Base-by-base conservation (phyloP, 2,888 invertebrate genomes). In the Oconnorella tubifera region DNA sequence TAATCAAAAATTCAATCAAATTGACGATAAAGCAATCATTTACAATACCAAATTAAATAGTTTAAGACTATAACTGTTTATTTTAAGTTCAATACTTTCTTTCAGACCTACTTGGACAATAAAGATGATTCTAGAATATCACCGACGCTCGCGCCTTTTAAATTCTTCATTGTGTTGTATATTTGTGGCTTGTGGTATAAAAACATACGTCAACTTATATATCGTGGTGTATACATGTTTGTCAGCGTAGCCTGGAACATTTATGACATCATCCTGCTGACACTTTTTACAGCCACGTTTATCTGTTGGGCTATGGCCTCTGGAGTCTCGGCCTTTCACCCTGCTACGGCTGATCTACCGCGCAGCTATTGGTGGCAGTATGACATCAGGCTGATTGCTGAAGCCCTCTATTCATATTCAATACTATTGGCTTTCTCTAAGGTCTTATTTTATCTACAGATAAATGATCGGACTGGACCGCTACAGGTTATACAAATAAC, bases 271-370 rank as follows among this genome's bases (percentile, higher is more conserved):
- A 77, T 86, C 53, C 87, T 85, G 82, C 84, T 87, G 62, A 70
- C 80, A 89, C 89, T 90, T 81, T 93, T 86, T 3, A 92, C 92
- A 76, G 86, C 87, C 81, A 91, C 91, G 84, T 90, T 91, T 33
- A 69, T 84, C 25, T 86, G 86, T 74, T 88, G 88, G 88, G n/a
- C n/a, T n/a, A n/a, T n/a, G n/a, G n/a, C n/a, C n/a, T n/a, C n/a
- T n/a, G n/a, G n/a, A n/a, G n/a, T n/a, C n/a, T n/a, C n/a, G 40
- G 40, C 40, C 10, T 19, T 40, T 40, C 40, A 33, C 31, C 33
- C 53, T 23, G 63, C 33, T 4, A 31, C 56, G 2, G 27, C n/a
- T 1, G 33, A 84, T 63, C 76, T 86, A 75, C 87, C 87, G 74
- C 83, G 89, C 63, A 87, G 87, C 78, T 87, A 86, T 76, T 89